Percentiles rank a stretch among this genome's conserved stretches.
Evolutionary conservation across 2,113 vertebrate genomes (phyloP).

Genomic region (Fukomys damarensis): DNA sequence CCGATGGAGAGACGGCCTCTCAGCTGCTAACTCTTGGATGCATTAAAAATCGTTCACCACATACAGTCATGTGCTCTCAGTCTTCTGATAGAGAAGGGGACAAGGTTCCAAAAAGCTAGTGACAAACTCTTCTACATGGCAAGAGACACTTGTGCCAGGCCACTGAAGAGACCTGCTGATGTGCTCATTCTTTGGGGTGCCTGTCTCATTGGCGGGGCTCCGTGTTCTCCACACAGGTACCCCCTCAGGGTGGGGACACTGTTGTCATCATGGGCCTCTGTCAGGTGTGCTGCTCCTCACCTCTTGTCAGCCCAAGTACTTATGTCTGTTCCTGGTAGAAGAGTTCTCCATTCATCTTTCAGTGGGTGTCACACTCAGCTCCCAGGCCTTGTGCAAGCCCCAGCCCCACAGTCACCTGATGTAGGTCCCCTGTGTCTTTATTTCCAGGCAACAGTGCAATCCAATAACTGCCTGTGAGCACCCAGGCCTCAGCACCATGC

Average conservation of each 20-base stretch:
- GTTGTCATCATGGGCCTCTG: rapidly evolving
- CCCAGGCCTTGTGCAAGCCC: rapidly evolving
- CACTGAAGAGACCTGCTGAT: background rate
- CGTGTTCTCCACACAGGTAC: background rate
- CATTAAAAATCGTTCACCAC: rapidly evolving
- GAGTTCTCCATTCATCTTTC: rapidly evolving
- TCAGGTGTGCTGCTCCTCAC: background rate
- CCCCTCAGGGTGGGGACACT: rapidly evolving
- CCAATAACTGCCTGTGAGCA: background rate
- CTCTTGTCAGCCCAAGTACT: rapidly evolving
- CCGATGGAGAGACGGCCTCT: background rate
- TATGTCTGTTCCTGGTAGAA: rapidly evolving
- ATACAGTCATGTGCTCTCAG: background rate
- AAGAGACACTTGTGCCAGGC: background rate
- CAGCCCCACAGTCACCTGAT: rapidly evolving
- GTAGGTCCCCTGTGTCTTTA: background rate
- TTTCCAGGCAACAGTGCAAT: background rate
- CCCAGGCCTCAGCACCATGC: background rate
- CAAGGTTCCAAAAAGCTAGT: background rate
- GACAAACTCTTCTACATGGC: background rate
- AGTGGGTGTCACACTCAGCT: rapidly evolving
- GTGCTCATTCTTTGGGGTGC: background rate
- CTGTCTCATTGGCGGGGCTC: background rate
- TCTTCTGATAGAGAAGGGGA: background rate
- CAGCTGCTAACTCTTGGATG: background rate